Conservation (phyloP, 1,140 invertebrate species). For the Anoplophora glabripennis region DNA sequence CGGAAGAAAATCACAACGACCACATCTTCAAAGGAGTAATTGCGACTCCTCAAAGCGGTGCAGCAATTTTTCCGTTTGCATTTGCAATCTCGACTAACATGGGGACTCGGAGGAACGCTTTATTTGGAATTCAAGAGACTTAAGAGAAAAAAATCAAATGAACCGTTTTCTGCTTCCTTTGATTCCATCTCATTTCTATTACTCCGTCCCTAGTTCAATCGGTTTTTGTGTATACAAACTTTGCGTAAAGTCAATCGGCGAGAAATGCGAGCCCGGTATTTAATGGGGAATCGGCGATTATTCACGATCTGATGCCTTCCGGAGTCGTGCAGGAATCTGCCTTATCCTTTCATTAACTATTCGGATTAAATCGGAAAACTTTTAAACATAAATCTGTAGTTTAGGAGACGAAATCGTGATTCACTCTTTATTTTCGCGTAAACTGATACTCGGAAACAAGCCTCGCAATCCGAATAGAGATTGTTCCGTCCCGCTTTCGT, state of each 20-base stretch:
- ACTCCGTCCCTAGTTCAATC: conserved; percentile 24
- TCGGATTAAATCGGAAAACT: conserved; percentile 14
- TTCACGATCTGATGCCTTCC: conserved; percentile 29
- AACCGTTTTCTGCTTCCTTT: conserved; percentile 26
- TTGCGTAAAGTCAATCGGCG: conserved; percentile 30
- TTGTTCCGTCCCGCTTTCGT: too few relatives aligned
- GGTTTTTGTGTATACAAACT: conserved; percentile 33
- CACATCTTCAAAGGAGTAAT: not conserved
- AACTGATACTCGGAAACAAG: too few relatives aligned
- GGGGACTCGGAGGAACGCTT: not conserved
- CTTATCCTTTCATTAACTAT: conserved; percentile 18
- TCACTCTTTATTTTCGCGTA: too few relatives aligned
- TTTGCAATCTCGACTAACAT: conserved; percentile 1
- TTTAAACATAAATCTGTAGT: conserved; percentile 10
- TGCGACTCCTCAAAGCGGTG: not conserved
- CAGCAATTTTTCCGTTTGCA: conserved; percentile 1
- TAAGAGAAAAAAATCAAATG: conserved; percentile 29
- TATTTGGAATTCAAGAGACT: conserved; percentile 2
- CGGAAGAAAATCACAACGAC: too few relatives aligned
- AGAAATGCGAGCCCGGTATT: conserved; percentile 29
- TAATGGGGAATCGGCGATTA: conserved; percentile 35
- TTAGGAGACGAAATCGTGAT: not conserved
- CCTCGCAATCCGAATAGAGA: too few relatives aligned
- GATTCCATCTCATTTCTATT: conserved; percentile 38
- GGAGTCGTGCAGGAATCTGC: conserved; percentile 12